A percentile compares a stretch with the other conserved stretches of the same genome.
Conservation (phyloP, 2,113 vertebrate species). For the Phyllostomus hastatus region DNA sequence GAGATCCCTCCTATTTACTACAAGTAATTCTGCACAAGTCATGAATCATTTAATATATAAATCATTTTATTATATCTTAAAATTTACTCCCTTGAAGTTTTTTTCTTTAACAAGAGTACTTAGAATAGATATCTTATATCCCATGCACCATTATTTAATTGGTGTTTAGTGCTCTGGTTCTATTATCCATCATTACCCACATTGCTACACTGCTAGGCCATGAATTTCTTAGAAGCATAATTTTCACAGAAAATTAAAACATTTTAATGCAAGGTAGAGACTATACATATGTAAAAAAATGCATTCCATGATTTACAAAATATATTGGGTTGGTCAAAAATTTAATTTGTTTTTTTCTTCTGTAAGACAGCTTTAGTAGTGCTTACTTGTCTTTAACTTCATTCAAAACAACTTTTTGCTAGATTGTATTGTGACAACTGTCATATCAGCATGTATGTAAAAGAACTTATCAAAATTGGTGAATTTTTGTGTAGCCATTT, state of each 20-base stretch:
- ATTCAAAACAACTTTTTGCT: too few species aligned
- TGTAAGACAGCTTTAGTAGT: too few species aligned
- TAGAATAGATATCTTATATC: not conserved
- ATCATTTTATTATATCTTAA: not conserved
- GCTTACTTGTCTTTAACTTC: too few species aligned
- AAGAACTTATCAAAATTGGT: too few species aligned
- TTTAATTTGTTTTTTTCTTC: too few species aligned
- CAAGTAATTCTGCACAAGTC: not conserved
- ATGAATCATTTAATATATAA: not conserved
- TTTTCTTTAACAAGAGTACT: not conserved
- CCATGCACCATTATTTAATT: not conserved
- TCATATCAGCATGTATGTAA: too few species aligned
- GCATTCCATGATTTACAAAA: not conserved
- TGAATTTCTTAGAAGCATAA: not conserved
- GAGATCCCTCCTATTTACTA: not conserved
- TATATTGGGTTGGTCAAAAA: not conserved
- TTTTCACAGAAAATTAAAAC: not conserved
- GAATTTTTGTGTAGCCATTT: too few species aligned
- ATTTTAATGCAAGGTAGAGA: not conserved
- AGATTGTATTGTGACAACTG: too few species aligned
- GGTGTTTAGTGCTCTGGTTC: not conserved
- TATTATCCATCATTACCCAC: not conserved
- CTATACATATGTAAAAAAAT: not conserved
- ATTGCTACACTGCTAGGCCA: not conserved
- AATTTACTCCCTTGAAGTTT: not conserved